A percentile compares a stretch with the other conserved stretches of the same genome.
Conservation (phyloP, 2,113 vertebrate species). For the Phaetusa simplex region DNA sequence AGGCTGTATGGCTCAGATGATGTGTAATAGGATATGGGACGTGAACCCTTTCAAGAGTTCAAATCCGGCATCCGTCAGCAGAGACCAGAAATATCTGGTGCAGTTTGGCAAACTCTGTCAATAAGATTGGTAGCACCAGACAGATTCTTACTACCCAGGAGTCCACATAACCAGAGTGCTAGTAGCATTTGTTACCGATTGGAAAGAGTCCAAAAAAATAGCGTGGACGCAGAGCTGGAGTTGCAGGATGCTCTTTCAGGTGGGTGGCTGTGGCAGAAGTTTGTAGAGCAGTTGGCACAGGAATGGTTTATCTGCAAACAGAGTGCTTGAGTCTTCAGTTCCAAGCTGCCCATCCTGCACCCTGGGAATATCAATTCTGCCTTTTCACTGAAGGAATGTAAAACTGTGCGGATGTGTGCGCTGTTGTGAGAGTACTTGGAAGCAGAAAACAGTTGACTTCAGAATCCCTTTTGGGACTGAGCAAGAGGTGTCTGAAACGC, state of each 20-base stretch:
- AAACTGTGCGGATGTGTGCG: background rate
- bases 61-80: background rate
- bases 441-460: background rate
- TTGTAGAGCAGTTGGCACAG: background rate
- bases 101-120: background rate
- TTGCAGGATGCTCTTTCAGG: background rate
- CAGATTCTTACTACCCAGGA: background rate
- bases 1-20: background rate
- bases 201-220: background rate
- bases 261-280: background rate
- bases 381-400: background rate
- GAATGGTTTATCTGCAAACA: background rate
- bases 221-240: background rate
- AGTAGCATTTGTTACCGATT: background rate
- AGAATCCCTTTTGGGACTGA: background rate
- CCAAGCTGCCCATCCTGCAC: background rate
- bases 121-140: background rate
- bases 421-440: background rate
- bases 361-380: background rate
- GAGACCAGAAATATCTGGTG: conserved; percentile 22
- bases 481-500: background rate
- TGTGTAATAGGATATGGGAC: background rate
- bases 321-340: background rate
- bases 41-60: background rate
- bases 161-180: background rate